Evolutionary conservation across 1,140 invertebrate species (phyloP).

Genomic region (Solenopsis fugax): DNA sequence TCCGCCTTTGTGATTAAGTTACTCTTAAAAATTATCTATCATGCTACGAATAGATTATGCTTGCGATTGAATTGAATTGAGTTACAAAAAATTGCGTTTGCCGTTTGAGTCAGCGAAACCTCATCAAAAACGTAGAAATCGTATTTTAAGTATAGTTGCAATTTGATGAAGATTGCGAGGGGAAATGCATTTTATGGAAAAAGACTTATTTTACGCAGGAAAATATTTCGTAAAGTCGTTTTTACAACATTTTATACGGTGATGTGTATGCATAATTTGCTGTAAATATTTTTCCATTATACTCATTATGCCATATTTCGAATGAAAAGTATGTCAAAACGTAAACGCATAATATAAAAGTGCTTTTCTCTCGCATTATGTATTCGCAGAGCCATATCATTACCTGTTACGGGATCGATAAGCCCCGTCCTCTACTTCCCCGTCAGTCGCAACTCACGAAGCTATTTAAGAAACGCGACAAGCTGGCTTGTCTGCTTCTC

Average conservation of each 20-base stretch:
- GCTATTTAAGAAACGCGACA: slow-evolving; percentile 59
- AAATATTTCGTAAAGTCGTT: not conserved
- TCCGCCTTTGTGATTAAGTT: slow-evolving; percentile 53
- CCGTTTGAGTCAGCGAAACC: not conserved
- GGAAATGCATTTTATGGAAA: not conserved
- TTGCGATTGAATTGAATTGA: not conserved
- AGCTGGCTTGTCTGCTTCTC: slow-evolving; percentile 45
- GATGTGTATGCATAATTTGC: not conserved
- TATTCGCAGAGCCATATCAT: slow-evolving; percentile 5
- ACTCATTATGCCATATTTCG: not conserved
- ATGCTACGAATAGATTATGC: not conserved
- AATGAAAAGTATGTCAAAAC: not conserved
- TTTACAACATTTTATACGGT: not conserved
- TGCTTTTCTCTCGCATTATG: not conserved
- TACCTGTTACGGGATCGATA: slow-evolving; percentile 36
- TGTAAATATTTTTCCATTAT: not conserved
- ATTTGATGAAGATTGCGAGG: not conserved
- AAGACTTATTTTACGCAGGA: not conserved
- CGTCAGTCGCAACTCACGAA: slow-evolving; percentile 42
- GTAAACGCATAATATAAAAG: not conserved
- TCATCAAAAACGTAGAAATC: not conserved
- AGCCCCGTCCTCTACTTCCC: slow-evolving; percentile 28
- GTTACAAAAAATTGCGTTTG: not conserved
- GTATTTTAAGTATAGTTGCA: not conserved
- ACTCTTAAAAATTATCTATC: slow-evolving; percentile 24